Evolutionary conservation across 2,797 vertebrate genomes (phyloP).

Genomic region (Lepilemur septentrionalis): DNA sequence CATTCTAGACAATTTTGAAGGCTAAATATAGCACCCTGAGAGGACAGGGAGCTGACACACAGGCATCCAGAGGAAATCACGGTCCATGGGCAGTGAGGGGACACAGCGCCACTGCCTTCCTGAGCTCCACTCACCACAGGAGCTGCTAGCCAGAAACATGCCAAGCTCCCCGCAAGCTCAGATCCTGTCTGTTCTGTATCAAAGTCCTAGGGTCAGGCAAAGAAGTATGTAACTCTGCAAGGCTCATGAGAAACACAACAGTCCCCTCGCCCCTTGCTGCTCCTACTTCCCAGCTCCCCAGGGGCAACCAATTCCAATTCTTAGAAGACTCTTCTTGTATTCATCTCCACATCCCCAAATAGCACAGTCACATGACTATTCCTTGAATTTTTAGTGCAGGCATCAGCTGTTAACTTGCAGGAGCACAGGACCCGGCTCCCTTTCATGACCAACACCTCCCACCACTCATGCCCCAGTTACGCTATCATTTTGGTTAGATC

Average conservation of each 20-base stretch:
- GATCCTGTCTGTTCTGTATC: background rate
- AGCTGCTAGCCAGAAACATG: background rate
- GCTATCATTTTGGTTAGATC: background rate
- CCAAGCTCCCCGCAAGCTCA: background rate
- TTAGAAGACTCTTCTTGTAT: background rate
- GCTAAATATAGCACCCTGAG: background rate
- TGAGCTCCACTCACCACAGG: background rate
- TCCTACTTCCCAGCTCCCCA: background rate
- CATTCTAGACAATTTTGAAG: background rate
- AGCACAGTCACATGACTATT: rapidly evolving
- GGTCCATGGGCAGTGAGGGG: background rate
- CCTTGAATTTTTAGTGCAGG: background rate
- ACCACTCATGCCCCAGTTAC: background rate
- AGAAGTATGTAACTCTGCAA: background rate
- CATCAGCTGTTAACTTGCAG: background rate
- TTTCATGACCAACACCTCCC: background rate
- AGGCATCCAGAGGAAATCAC: background rate
- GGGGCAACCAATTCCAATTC: background rate
- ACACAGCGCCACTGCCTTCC: background rate
- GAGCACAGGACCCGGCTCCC: background rate
- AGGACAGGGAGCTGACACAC: background rate
- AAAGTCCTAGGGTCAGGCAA: background rate
- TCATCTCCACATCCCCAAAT: background rate
- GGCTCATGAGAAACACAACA: background rate
- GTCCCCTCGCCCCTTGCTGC: background rate